Base-by-base conservation (phyloP, 2,797 vertebrate genomes). In the Lindbergichthys nudifrons region DNA sequence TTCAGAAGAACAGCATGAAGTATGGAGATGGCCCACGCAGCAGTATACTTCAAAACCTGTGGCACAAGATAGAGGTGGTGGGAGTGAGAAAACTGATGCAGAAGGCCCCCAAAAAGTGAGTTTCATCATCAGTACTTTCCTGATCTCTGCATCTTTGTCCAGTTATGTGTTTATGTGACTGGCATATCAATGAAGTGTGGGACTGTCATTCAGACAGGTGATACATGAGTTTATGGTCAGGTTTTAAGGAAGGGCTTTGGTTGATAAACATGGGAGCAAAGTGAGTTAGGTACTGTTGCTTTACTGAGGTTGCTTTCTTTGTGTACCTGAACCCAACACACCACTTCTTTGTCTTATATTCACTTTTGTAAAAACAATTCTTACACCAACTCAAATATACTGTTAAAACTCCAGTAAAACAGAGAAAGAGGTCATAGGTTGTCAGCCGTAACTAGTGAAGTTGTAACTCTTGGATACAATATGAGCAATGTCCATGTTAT, bases 401-500 rank as follows among this genome's bases (percentile, higher is more conserved):
- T 53, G n/a, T 36, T 26, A 15, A 61, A 53, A 61, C 15, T 56
- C 23, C 10, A 10, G 41, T 30, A 10, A 73, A 70, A 65, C 32
- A 16, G 67, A 58, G 21, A 60, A 48, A 21, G 32, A 62, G 63
- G 74, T 73, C 53, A 73, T 59, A 70, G 39, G 47, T 73, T 84
- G 79, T 77, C 79, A 60, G 16, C 4, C 1, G 46, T 81, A 74
- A 86, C 88, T 76, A 76, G 75, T 71, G 42, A 65, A 75, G 61
- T 57, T 79, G 69, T 48, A 58, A 63, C 73, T 82, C 76, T 45
- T 5, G 39, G n/a, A 71, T 77, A 75, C 64, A 67, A 65, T 45
- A 72, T 83, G 80, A 85, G 66, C 70, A 77, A 87, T 74, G 73
- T 87, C 82, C 87, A 79, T 84, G 71, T 89, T 88, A 87, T 84